Base-by-base conservation (phyloP, 2,113 vertebrate species). In the Caranx melampygus region DNA sequence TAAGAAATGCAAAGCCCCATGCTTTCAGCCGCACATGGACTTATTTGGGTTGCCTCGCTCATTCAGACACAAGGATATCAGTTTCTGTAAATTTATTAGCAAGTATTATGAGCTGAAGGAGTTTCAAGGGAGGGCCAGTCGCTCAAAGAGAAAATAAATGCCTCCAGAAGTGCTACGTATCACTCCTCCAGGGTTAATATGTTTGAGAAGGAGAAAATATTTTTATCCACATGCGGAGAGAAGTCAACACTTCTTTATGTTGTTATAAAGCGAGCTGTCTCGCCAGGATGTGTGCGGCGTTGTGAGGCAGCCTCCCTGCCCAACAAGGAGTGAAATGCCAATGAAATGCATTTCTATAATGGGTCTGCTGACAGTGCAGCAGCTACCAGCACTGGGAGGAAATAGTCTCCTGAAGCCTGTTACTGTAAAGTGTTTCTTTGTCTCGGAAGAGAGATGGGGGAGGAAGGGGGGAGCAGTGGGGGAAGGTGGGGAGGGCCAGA, bases 371-470 rank as follows among this genome's bases (percentile, higher is more conserved):
- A 92, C 87, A 76, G 83, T 65, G 87, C 89, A 81, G 79, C 81
- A 75, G 84, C 85, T 77, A 49, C 40, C 14, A 61, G 79, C 40
- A 6, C 71, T 9, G 63, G 35, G 65, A 75, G 84, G 87, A 84
- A 89, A 91, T 79, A 57, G 79, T 81, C 82, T 91, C 78, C 79
- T 74, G 81, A 76, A 83, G 75, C 79, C 66, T 72, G 79, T 84
- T 86, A 89, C 87, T 84, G 87, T 85, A 82, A 87, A 89, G 86
- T 82, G 87, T 85, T 76, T 45, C 78, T 85, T 90, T 84, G 86
- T 89, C 73, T 87, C 63, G 0, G 14, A 49, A 58, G 80, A 73
- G 60, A 59, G 74, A 52, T 61, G 72, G 66, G 35, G 47, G 58
- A 57, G 15, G 68, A 14, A 9, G 35, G 33, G 33, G 13, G 2